Evolutionary conservation across 1,140 invertebrate species (phyloP), one percentile per base, ranked within the genome.

Genomic region (Himalopsyche phryganea): DNA sequence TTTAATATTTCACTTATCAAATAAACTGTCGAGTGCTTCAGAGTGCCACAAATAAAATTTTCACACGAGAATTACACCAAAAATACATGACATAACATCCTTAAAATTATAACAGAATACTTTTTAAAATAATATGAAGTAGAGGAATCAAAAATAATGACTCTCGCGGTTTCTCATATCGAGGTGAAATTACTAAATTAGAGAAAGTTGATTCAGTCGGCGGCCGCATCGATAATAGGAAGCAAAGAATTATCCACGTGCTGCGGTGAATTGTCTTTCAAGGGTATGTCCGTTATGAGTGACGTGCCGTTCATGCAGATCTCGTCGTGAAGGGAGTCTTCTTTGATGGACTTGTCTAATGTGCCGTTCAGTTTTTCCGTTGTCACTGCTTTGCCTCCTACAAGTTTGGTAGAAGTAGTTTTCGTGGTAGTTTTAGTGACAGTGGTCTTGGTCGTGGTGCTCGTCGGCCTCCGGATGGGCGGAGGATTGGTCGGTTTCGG

Each of bases 201-300:
- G 35, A 17, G 18, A 20, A 40, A 5, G 18, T 6, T 20, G 6
- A 13, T 55, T 61, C 59, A 65, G 62, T 65, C 59, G 20, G 58
- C 59, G 13, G 62, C 51, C 19, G 50, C 55, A 45, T 76, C 74
- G 57, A 77, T 73, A 67, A 75, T 72, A n/a, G 74, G 74, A 62
- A 76, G 68, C 66, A 74, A 66, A 54, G 74, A 69, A 68, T 68
- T 68, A 66, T 75, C 75, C 17, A 67, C 60, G 62, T 68, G 59
- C 40, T 71, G 72, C 60, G 72, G 72, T 62, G 69, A 65, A 36
- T 11, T 56, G 32, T 60, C 59, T 41, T 74, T 49, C 70, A 69
- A 61, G 69, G 71, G 68, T 67, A 66, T 69, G 71, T 75, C 65
- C 60, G 51, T 58, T 17, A 59, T 63, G 32, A 60, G 50, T 18